Conservation (phyloP, 2,797 vertebrate species). For the Amazona ochrocephala region DNA sequence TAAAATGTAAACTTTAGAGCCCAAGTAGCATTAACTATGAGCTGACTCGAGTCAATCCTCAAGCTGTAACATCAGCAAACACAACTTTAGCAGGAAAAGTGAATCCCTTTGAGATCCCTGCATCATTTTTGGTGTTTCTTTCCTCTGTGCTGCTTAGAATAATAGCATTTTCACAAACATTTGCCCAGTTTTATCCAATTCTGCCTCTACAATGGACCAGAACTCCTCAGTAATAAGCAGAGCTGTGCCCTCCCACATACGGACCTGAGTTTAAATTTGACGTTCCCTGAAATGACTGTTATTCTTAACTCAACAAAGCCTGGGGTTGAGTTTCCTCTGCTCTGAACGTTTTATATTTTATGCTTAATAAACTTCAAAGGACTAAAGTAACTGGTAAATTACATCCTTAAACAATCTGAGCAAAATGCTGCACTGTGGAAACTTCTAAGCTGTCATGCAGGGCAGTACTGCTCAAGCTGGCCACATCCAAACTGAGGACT, state of each 20-base stretch:
- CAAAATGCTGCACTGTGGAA: conserved; percentile 12
- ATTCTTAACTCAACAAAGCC: conserved; percentile 23
- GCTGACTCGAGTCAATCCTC: background rate
- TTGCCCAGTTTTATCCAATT: conserved; percentile 32
- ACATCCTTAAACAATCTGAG: conserved; percentile 28
- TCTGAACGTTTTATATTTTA: conserved; percentile 38
- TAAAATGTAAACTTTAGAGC: background rate
- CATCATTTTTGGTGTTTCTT: background rate
- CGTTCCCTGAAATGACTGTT: conserved; percentile 8
- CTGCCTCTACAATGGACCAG: conserved; percentile 16
- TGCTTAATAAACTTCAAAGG: conserved; percentile 54
- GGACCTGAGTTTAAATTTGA: conserved; percentile 6
- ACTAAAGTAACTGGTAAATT: conserved; percentile 41
- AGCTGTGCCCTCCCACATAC: background rate
- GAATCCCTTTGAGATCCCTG: background rate
- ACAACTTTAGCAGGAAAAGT: background rate
- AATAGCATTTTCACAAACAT: background rate
- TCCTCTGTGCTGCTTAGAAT: background rate
- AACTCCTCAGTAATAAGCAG: conserved; percentile 2
- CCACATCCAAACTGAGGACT: background rate
- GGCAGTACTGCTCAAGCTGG: background rate
- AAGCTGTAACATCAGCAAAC: background rate
- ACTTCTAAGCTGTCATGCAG: background rate
- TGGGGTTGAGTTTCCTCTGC: conserved; percentile 8
- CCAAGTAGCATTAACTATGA: background rate